A percentile compares a stretch with the other conserved stretches of the same genome.
Evolutionary conservation across 2,113 vertebrate genomes (phyloP).

Genomic region (Xiphophorus maculatus): DNA sequence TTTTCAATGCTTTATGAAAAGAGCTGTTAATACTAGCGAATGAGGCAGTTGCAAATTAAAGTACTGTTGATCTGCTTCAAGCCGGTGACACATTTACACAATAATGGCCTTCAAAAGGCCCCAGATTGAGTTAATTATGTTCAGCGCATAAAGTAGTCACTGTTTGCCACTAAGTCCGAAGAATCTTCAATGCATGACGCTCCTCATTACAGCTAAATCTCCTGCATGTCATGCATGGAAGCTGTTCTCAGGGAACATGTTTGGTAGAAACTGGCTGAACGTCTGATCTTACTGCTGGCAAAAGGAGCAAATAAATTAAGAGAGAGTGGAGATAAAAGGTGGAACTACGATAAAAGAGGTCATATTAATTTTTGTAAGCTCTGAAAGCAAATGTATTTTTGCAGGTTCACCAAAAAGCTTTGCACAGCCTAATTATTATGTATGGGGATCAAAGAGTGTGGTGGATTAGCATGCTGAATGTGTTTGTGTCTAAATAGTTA

Average conservation of each 20-base stretch:
- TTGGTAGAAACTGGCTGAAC: background rate
- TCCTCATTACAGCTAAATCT: background rate
- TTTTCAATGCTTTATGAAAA: background rate
- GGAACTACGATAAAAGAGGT: background rate
- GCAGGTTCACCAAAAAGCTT: background rate
- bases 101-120: background rate
- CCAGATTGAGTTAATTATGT: background rate
- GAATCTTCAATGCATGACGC: background rate
- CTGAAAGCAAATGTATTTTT: conserved; percentile 7
- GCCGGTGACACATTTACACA: background rate
- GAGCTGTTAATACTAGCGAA: background rate
- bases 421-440: background rate
- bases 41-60: background rate
- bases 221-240: background rate
- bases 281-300: background rate
- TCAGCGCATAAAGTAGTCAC: background rate
- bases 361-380: conserved; percentile 10
- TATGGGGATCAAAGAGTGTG: conserved; percentile 23
- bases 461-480: background rate
- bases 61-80: background rate
- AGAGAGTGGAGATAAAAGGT: background rate
- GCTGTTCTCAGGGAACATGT: background rate
- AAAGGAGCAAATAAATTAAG: background rate
- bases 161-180: background rate
- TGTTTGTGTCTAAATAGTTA: conserved; percentile 1